These are phyloP conservation scores for Streblospio benedicti DNA, from an alignment of 1,140 invertebrate genomes.

Conservation along the genomic window DNA sequence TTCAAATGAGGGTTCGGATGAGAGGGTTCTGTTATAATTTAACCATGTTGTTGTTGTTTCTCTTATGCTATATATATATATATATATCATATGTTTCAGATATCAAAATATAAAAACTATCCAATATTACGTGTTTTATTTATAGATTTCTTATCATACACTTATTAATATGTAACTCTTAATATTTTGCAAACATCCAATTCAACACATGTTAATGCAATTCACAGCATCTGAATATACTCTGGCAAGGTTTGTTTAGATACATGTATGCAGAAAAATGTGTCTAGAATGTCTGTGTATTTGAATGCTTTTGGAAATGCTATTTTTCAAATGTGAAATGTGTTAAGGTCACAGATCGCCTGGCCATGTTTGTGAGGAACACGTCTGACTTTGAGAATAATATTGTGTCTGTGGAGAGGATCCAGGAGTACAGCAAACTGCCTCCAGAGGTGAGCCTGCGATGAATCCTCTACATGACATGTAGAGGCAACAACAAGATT, in stretches of 20 bases:
- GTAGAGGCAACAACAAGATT: background rate
- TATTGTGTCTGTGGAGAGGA: constrained; percentile 93
- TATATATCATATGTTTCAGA: background rate
- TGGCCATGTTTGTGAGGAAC: constrained; percentile 95
- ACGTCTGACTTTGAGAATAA: constrained; percentile 94
- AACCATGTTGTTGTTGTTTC: no score
- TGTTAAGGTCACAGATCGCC: constrained; percentile 55
- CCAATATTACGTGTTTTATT: background rate
- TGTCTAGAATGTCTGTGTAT: no score
- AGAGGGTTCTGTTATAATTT: no score
- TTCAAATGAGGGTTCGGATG: background rate
- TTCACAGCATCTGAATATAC: no score
- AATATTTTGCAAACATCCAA: no score
- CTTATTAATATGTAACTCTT: no score
- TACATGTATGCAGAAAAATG: no score
- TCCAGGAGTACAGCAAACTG: constrained; percentile 89
- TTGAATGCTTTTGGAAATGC: background rate
- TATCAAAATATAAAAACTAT: background rate
- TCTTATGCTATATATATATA: background rate
- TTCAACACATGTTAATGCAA: no score
- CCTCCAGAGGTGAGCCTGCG: constrained; percentile 46
- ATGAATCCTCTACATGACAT: background rate
- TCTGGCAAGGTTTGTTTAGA: no score
- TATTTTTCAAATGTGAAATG: background rate
- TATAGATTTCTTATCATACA: background rate